These are phyloP conservation scores for Drosophila kikkawai DNA, from an alignment of 1,140 invertebrate species.

Conservation along the genomic window DNA sequence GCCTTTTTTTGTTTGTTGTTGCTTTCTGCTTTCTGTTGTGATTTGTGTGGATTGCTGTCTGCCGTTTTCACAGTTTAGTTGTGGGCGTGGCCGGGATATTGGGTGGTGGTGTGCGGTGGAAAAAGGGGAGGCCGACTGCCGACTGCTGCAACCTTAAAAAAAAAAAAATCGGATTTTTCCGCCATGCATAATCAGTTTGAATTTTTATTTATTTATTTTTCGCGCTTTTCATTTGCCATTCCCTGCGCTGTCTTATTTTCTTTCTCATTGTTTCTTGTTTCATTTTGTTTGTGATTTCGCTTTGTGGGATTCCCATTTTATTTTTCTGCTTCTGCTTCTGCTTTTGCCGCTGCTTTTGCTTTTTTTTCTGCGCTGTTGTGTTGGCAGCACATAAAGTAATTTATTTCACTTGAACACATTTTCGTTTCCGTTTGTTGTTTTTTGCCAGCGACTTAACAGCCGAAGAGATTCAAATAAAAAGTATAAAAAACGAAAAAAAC, in stretches of 20 bases:
- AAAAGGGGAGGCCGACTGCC: neutral
- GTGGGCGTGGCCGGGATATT: slow-evolving; percentile 64
- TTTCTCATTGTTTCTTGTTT: slow-evolving; percentile 56
- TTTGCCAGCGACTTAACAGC: slow-evolving; percentile 58
- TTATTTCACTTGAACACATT: slow-evolving; percentile 83
- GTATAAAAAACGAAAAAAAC: slow-evolving; percentile 15
- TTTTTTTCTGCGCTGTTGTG: slow-evolving; percentile 35
- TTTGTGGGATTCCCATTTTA: slow-evolving; percentile 60
- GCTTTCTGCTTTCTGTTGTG: slow-evolving; percentile 55
- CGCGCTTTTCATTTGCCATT: slow-evolving; percentile 76
- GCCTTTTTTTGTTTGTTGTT: slow-evolving; percentile 28
- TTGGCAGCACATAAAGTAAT: slow-evolving; percentile 73
- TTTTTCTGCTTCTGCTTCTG: slow-evolving; percentile 12
- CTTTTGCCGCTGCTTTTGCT: slow-evolving; percentile 2
- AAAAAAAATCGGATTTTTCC: slow-evolving; percentile 69
- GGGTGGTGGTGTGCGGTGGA: neutral
- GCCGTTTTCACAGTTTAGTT: slow-evolving; percentile 70
- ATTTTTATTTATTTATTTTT: slow-evolving; percentile 84
- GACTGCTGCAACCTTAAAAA: slow-evolving; percentile 37
- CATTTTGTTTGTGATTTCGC: slow-evolving; percentile 54
- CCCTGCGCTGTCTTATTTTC: slow-evolving; percentile 45
- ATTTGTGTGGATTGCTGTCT: slow-evolving; percentile 68
- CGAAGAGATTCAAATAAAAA: slow-evolving; percentile 41
- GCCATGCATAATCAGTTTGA: slow-evolving; percentile 80
- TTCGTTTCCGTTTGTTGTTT: slow-evolving; percentile 59